Conservation (phyloP, 2,113 vertebrate genomes). For the Grallaria varia region DNA sequence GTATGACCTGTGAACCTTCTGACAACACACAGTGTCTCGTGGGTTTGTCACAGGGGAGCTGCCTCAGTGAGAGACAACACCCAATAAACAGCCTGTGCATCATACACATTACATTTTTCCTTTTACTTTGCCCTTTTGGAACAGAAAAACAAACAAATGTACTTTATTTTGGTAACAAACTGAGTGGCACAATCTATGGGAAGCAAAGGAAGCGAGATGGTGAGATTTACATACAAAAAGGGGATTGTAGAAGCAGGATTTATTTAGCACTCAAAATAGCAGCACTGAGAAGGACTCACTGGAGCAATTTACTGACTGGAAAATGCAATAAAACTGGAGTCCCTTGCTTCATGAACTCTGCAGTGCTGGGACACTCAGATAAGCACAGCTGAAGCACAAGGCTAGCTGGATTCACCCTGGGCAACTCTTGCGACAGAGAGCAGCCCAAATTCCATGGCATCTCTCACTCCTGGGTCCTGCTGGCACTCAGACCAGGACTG, state of each 20-base stretch:
- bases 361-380: background rate
- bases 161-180: background rate
- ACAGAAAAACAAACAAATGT: background rate
- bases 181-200: background rate
- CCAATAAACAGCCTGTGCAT: background rate
- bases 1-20: background rate
- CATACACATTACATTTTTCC: background rate
- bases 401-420: background rate
- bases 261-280: constrained; percentile 2
- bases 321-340: background rate
- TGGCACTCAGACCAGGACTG: background rate
- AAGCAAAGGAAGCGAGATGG: background rate
- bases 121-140: background rate
- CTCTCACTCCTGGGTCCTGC: background rate
- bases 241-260: background rate
- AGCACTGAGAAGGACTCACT: background rate
- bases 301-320: background rate
- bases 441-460: background rate
- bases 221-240: background rate
- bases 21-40: background rate
- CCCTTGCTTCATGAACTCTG: background rate
- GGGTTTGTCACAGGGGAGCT: background rate
- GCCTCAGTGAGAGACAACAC: background rate
- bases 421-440: background rate
- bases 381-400: background rate